Percentiles rank a stretch among this genome's conserved stretches.
These are phyloP conservation scores for Eupithecia abbreviata DNA, from an alignment of 2,888 invertebrate species.

Conservation along the genomic window DNA sequence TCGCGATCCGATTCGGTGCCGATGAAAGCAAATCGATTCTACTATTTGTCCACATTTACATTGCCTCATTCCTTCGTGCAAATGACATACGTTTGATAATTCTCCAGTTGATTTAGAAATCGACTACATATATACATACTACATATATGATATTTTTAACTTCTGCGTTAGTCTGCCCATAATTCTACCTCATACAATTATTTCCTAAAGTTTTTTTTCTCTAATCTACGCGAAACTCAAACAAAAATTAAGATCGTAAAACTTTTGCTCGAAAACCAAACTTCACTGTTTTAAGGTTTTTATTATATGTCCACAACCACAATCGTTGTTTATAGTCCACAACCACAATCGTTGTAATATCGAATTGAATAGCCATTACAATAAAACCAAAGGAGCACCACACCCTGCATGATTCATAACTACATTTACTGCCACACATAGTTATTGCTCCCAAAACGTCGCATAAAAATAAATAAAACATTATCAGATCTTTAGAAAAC, in stretches of 20 bases:
- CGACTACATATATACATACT: too few relatives aligned
- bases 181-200: too few relatives aligned
- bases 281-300: too few relatives aligned
- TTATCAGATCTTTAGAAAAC: conserved; percentile 39
- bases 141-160: too few relatives aligned
- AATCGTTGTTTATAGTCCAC: too few relatives aligned
- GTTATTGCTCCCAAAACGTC: conserved; percentile 39
- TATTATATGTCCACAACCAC: not conserved
- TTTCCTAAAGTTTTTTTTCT: too few relatives aligned
- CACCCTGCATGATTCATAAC: conserved; percentile 24
- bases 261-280: too few relatives aligned
- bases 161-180: too few relatives aligned
- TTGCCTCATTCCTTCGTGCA: conserved; percentile 26
- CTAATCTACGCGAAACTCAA: too few relatives aligned
- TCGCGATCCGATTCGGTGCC: conserved; percentile 38
- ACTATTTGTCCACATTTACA: conserved; percentile 36
- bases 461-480: conserved; percentile 38
- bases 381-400: conserved; percentile 23
- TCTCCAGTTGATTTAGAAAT: too few relatives aligned
- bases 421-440: conserved; percentile 32
- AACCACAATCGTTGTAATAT: not conserved
- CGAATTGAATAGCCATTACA: conserved; percentile 2
- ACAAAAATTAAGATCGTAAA: too few relatives aligned
- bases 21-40: conserved; percentile 41
- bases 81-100: conserved; percentile 1